These are phyloP conservation scores for Montipora foliosa DNA, from an alignment of 64 coral and sea anemone species.

Conservation along the genomic window DNA sequence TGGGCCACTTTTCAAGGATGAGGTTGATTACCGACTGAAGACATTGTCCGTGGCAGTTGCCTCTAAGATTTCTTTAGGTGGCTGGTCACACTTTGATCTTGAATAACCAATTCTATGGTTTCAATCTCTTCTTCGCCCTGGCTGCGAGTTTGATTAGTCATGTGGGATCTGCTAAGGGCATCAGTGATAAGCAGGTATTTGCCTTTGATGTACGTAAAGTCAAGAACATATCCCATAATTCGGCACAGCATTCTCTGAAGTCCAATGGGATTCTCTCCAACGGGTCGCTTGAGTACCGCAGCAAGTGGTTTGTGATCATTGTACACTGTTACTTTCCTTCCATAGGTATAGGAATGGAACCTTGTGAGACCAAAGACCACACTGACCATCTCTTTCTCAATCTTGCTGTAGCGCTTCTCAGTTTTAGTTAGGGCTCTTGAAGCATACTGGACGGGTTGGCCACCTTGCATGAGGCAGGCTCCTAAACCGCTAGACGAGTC, in stretches of 20 bases:
- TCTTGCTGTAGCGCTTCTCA: too few species aligned
- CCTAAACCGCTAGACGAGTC: constrained; percentile 42
- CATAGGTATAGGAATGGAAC: constrained; percentile 41
- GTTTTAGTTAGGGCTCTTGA: constrained; percentile 22
- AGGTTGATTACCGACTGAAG: constrained; percentile 7
- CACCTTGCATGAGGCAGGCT: constrained; percentile 33
- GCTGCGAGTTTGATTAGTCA: neutral
- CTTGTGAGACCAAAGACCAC: constrained; percentile 9
- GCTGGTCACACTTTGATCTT: constrained; percentile 35
- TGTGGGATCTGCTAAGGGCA: neutral
- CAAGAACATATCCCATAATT: neutral
- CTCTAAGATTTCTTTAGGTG: constrained; percentile 7
- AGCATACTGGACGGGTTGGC: constrained; percentile 10
- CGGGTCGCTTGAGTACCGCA: too few species aligned
- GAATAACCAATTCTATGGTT: neutral
- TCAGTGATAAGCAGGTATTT: constrained; percentile 41
- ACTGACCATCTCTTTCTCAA: too few species aligned
- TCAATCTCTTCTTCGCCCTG: constrained; percentile 23
- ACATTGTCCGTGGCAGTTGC: neutral
- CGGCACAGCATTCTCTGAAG: too few species aligned
- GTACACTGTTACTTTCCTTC: constrained; percentile 4
- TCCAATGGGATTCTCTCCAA: too few species aligned
- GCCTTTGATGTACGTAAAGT: constrained; percentile 20
- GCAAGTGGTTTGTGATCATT: too few species aligned
- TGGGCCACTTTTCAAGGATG: neutral